phyloP scores from a whole-genome alignment of 2,113 vertebrate species.

The Bothrops jararaca region DNA sequence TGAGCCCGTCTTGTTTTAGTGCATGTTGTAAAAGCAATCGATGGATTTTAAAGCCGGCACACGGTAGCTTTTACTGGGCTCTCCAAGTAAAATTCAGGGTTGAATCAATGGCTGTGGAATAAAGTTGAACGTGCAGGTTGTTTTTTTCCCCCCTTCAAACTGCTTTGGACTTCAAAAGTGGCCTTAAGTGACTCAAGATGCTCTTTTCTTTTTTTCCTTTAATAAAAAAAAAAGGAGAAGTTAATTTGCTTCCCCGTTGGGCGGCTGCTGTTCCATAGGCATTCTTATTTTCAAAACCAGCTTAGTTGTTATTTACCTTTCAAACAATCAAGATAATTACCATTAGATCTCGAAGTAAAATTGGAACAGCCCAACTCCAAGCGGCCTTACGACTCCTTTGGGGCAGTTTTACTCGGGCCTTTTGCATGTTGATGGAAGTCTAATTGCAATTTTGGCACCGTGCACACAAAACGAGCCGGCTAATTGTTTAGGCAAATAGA shows the following conservation, averaged over 20 bases:
- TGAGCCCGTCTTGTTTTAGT: no score
- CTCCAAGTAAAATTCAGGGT: neutral
- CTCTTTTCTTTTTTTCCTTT: neutral
- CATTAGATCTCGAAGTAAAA: conserved; percentile 79
- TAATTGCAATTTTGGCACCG: conserved; percentile 84
- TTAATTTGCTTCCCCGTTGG: conserved; percentile 20
- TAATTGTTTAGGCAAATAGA: conserved; percentile 86
- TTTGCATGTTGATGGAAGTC: conserved; percentile 79
- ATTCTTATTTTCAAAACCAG: conserved; percentile 58
- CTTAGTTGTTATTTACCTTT: conserved; percentile 81
- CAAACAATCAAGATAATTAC: conserved; percentile 78
- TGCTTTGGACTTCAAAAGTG: neutral
- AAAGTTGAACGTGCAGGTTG: neutral
- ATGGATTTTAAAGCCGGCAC: neutral
- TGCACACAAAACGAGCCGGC: conserved; percentile 73
- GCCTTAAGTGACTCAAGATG: neutral
- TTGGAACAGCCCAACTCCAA: conserved; percentile 73
- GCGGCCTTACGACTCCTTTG: conserved; percentile 68
- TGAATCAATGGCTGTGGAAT: neutral
- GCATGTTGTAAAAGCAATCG: no score
- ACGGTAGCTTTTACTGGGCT: neutral
- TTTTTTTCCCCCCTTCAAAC: neutral
- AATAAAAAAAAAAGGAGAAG: conserved; percentile 41
- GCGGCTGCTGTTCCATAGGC: neutral
- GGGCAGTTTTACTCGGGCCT: conserved; percentile 77